Evolutionary conservation across 2,888 invertebrate genomes (phyloP), one percentile per base, ranked within the genome.

Genomic region (Protonemura montana): DNA sequence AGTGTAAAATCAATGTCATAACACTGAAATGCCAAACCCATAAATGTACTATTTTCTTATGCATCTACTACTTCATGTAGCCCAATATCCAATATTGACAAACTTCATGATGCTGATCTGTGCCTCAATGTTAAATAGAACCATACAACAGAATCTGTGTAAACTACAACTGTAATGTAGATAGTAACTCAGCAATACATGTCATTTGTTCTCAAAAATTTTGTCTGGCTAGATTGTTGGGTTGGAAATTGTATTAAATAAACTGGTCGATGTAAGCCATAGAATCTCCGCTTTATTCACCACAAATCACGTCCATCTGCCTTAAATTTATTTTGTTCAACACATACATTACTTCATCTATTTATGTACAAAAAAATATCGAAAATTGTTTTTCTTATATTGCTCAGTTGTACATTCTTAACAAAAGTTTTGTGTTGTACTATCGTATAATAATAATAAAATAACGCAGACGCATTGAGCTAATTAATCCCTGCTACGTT

Each of bases 1-100:
- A 59, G 59, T 59, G 59, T 21, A 59, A 21, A 59, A 59, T 59
- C 59, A 59, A 59, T 59, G 59, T 59, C 13, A 59, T 59, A 59
- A 59, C 59, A 59, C 59, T 59, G 59, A 59, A 59, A 59, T 59
- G 59, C 59, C 59, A 59, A 59, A 59, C 59, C 59, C 59, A 59
- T 59, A 21, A 59, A 59, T 59, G 59, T 59, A 59, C 59, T 59
- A 59, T 59, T 59, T 59, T 59, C 59, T 59, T 59, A 59, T 59
- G 59, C 59, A 21, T 59, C 59, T 7, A 59, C 59, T 59, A 59
- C 13, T 59, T 59, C 59, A 21, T 59, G 59, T 59, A 59, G 59
- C 59, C 59, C 59, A 21, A 59, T 59, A 59, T 59, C 35, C 35
- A 10, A 35, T 35, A 35, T 59, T 59, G 59, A 59, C 59, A 59